phyloP scores from a whole-genome alignment of 2,888 invertebrate species.

The Timema cristinae region DNA sequence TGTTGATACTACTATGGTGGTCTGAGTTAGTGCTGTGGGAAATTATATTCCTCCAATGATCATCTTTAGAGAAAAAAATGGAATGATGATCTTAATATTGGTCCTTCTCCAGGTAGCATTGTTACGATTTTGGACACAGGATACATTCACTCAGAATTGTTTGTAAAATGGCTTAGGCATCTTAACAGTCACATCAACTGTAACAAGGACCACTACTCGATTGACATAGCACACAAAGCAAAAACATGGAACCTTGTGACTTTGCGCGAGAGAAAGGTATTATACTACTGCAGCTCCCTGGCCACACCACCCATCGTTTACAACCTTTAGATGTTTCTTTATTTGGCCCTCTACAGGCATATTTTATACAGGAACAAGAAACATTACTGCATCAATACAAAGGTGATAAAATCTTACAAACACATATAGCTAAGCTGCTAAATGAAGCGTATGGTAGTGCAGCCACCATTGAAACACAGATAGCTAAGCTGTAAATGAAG shows the following conservation, averaged over 20 bases:
- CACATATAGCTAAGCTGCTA: conserved; percentile 11
- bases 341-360: conserved; percentile 6
- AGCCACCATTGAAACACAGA: conserved; percentile 8
- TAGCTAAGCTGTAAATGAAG: conserved; percentile 8
- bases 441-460: conserved; percentile 1
- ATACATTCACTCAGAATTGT: conserved; percentile 33
- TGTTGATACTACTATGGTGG: not conserved
- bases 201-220: conserved; percentile 33
- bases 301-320: conserved; percentile 35
- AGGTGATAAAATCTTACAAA: conserved; percentile 1
- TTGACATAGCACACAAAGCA: conserved; percentile 36
- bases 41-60: conserved; percentile 1
- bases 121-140: conserved; percentile 15
- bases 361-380: not conserved
- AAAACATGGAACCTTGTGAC: conserved; percentile 34
- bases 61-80: conserved; percentile 11
- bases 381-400: conserved; percentile 9
- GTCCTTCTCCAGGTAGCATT: not conserved
- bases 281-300: conserved; percentile 34
- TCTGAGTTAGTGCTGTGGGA: not conserved
- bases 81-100: not conserved
- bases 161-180: conserved; percentile 44
- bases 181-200: conserved; percentile 40
- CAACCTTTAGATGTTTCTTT: conserved; percentile 34
- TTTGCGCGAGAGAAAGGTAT: conserved; percentile 33